Conservation (phyloP, 1,140 invertebrate species). For the Orussus abietinus region DNA sequence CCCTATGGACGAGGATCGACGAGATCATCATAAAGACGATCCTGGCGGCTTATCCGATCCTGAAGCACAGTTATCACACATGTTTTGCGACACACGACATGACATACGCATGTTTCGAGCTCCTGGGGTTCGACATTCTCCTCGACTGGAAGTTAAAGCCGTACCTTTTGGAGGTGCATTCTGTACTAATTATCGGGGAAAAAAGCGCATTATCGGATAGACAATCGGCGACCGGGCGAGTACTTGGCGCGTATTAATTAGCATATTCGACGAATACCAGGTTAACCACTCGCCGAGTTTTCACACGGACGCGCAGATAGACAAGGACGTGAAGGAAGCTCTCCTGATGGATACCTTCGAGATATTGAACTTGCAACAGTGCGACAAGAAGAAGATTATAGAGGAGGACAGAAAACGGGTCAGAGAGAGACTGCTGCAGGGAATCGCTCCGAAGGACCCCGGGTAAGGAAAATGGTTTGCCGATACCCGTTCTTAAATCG, state of each 20-base stretch:
- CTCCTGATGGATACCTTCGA: constrained; percentile 79
- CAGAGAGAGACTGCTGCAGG: constrained; percentile 62
- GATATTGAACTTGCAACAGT: constrained; percentile 76
- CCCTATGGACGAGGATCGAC: constrained; percentile 79
- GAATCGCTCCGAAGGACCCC: constrained; percentile 44
- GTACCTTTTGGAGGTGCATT: constrained; percentile 73
- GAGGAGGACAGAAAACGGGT: constrained; percentile 68
- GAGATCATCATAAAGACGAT: constrained; percentile 88
- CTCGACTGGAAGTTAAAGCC: constrained; percentile 83
- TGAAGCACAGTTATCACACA: constrained; percentile 84
- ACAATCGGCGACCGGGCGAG: too few species aligned
- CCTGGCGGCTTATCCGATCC: constrained; percentile 75
- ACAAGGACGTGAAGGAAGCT: constrained; percentile 78
- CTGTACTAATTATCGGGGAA: too few species aligned
- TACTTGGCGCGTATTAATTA: too few species aligned
- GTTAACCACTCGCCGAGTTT: constrained; percentile 91
- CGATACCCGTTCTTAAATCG: not conserved
- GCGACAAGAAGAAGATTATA: constrained; percentile 71
- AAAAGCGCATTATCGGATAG: too few species aligned
- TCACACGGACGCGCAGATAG: constrained; percentile 78
- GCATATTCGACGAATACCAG: too few species aligned
- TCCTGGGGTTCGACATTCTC: constrained; percentile 84
- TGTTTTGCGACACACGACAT: constrained; percentile 83
- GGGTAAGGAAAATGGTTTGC: constrained; percentile 18
- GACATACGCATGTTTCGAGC: constrained; percentile 84